Percentiles rank a stretch among this genome's conserved stretches.
These are phyloP conservation scores for Seriola dumerili DNA, from an alignment of 2,113 vertebrate species.

Conservation along the genomic window DNA sequence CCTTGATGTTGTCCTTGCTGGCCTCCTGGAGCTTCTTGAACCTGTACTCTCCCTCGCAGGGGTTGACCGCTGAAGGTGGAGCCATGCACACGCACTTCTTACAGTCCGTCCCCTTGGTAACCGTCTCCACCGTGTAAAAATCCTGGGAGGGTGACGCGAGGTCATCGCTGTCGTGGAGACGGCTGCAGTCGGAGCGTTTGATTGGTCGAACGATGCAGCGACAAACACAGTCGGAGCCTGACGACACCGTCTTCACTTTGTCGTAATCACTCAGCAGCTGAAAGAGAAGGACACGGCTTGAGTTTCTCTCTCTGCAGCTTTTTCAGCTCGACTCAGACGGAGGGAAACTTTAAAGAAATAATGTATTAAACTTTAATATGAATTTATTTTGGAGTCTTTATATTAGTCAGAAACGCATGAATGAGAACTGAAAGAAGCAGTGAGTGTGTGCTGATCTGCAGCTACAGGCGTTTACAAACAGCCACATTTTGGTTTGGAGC, in stretches of 20 bases:
- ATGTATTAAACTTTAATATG: background rate
- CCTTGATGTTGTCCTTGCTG: constrained; percentile 90
- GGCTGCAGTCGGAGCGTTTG: constrained; percentile 88
- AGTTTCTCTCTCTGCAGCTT: background rate
- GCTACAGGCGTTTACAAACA: constrained; percentile 53
- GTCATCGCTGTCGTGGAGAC: constrained; percentile 77
- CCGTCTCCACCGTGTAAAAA: constrained; percentile 94
- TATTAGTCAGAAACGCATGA: background rate
- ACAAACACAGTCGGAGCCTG: constrained; percentile 91
- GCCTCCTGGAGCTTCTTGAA: constrained; percentile 92
- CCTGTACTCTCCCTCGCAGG: constrained; percentile 94
- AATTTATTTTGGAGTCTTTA: background rate
- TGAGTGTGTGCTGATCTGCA: constrained; percentile 36
- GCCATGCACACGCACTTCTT: constrained; percentile 93
- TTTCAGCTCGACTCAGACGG: background rate
- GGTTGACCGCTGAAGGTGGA: constrained; percentile 92
- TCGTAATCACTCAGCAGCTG: constrained; percentile 94
- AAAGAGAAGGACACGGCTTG: constrained; percentile 8
- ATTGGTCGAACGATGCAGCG: constrained; percentile 94
- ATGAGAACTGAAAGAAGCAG: background rate
- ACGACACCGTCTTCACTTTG: constrained; percentile 94
- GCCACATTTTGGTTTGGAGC: constrained; percentile 62
- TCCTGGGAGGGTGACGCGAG: constrained; percentile 76
- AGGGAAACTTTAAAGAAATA: background rate
- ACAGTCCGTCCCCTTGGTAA: constrained; percentile 92